Base-by-base conservation (phyloP, 2,888 invertebrate species). In the Tricholauxania praeusta region DNA sequence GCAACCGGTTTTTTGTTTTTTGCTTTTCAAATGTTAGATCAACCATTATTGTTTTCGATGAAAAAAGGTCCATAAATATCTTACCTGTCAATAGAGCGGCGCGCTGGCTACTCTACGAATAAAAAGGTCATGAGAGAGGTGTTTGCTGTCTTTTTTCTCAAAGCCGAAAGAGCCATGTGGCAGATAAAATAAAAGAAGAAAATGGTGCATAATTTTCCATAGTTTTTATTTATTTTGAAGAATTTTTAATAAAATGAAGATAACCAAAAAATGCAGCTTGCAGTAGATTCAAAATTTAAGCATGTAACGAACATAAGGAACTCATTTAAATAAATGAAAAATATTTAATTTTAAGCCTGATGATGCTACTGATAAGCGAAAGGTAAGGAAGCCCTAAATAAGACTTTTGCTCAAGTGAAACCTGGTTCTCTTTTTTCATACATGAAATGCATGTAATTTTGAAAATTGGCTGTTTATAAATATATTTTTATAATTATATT, bases 71-170 rank as follows among this genome's bases (percentile, higher is more conserved):
- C 71, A 81, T 83, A 83, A 80, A 84, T 83, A 79, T 79, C 82
- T 80, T 84, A 84, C 84, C 84, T 84, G 84, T 82, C 84, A 83
- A 83, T 83, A 79, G 79, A 65, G 72, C n/a, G 28, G 15, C 10
- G n/a, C 22, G n/a, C 28, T 39, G 39, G 47, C 28, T 32, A 62
- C 60, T 32, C 10, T 17, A 47, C 60, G n/a, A n/a, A 32, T 60
- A 32, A n/a, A 32, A 19, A n/a, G 66, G 32, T 4, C 14, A 53
- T n/a, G 39, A 39, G 39, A 39, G 39, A 39, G 32, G 14, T 28
- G 22, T 60, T 39, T 10, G 28, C 10, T 39, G 28, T 28, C 15
- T 3, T 62, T 62, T 14, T 62, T 14, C 17, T 52, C 17, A 22
- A 8, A 28, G n/a, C 14, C 47, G 39, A 49, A 19, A 15, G 8